phyloP scores from a whole-genome alignment of 2,797 vertebrate species.

The Cirrhinus molitorella region DNA sequence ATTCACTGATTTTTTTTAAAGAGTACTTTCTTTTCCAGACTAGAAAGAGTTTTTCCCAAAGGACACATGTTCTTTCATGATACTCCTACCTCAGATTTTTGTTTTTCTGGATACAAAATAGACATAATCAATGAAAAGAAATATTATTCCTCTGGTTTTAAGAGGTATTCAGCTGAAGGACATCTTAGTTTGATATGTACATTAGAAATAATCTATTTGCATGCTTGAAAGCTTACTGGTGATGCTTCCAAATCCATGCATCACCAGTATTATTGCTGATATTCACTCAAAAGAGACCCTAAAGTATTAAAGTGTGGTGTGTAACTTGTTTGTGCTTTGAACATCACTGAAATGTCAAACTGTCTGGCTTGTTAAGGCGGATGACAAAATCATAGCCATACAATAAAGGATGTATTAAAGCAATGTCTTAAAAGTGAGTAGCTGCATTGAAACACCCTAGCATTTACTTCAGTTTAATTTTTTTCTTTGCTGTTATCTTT shows the following conservation, averaged over 20 bases:
- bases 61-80: neutral
- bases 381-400: neutral
- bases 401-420: neutral
- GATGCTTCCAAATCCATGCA: too few species aligned
- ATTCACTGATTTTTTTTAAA: too few species aligned
- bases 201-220: too few species aligned
- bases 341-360: neutral
- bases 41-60: neutral
- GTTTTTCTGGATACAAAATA: neutral
- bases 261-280: too few species aligned
- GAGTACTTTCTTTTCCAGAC: neutral
- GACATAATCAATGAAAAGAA: neutral
- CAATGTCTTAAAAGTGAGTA: neutral
- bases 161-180: neutral
- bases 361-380: too few species aligned
- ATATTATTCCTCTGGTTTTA: neutral
- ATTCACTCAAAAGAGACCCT: too few species aligned
- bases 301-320: neutral
- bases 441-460: neutral
- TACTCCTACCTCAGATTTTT: neutral
- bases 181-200: slow-evolving; percentile 7
- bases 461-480: neutral
- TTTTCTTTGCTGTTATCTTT: slow-evolving; percentile 15
- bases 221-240: too few species aligned
- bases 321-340: neutral